These are phyloP conservation scores for Amblyopsis rosae DNA, from an alignment of 2,113 vertebrate species.

Conservation along the genomic window DNA sequence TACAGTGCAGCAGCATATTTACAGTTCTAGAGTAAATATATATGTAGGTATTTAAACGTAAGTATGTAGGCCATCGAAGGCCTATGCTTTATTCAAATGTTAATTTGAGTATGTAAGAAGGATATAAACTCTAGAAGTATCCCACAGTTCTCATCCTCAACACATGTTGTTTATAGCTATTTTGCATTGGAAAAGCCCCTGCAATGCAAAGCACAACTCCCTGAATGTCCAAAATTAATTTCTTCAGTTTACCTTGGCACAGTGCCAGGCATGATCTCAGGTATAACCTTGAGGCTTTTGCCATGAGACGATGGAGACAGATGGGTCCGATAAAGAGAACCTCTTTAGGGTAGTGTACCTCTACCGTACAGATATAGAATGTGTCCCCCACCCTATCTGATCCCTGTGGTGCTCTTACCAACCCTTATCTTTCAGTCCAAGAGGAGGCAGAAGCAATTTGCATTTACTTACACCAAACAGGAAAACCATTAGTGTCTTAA, in stretches of 20 bases:
- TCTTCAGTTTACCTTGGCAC: conserved; percentile 1
- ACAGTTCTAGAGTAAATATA: conserved; percentile 27
- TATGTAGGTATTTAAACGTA: too few relatives aligned
- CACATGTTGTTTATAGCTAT: conserved; percentile 22
- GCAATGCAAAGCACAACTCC: neutral
- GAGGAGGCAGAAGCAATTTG: conserved; percentile 72
- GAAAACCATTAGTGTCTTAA: conserved; percentile 66
- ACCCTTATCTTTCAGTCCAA: conserved; percentile 65
- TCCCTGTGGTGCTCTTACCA: conserved; percentile 61
- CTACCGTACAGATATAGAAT: conserved; percentile 13
- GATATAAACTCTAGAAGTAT: neutral
- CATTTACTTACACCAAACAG: conserved; percentile 73
- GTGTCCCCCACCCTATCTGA: conserved; percentile 67
- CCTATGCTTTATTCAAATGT: conserved; percentile 19
- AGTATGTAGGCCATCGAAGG: neutral
- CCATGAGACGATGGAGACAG: neutral
- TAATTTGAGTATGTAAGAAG: too few relatives aligned
- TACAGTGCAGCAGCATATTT: conserved; percentile 28
- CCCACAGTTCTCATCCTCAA: neutral
- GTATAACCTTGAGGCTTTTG: conserved; percentile 36
- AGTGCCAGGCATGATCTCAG: conserved; percentile 40
- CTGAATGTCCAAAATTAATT: conserved; percentile 11
- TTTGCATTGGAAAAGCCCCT: conserved; percentile 13
- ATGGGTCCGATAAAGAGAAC: conserved; percentile 22
- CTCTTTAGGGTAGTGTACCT: conserved; percentile 45